A percentile compares a stretch with the other conserved stretches of the same genome.
phyloP scores from a whole-genome alignment of 1,140 invertebrate species.

The Cotesia chilonis region DNA sequence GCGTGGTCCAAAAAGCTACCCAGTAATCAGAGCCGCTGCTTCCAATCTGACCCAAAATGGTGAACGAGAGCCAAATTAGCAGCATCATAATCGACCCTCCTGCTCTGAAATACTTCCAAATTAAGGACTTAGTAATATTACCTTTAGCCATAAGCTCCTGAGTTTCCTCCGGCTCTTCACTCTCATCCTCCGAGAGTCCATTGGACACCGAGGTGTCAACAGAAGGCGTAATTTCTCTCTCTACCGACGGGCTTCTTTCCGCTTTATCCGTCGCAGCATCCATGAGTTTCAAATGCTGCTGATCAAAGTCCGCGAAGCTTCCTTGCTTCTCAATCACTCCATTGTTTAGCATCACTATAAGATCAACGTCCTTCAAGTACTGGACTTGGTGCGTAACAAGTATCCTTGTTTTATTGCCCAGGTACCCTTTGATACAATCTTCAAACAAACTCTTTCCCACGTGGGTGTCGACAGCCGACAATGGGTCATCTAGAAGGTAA shows the following conservation, averaged over 20 bases:
- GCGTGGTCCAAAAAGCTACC: constrained; percentile 68
- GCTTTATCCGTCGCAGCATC: neutral
- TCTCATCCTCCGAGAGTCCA: constrained; percentile 50
- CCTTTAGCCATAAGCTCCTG: constrained; percentile 71
- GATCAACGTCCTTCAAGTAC: constrained; percentile 76
- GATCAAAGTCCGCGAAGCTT: constrained; percentile 29
- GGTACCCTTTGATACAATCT: constrained; percentile 54
- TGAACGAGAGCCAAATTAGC: constrained; percentile 57
- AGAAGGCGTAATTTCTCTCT: neutral
- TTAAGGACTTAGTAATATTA: constrained; percentile 65
- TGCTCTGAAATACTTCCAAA: constrained; percentile 66
- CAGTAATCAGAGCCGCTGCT: constrained; percentile 71
- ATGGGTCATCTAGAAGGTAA: constrained; percentile 69
- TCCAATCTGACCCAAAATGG: constrained; percentile 63
- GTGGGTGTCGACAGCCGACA: constrained; percentile 69
- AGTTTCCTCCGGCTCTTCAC: constrained; percentile 66
- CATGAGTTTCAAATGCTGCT: constrained; percentile 30
- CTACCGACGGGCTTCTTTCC: neutral
- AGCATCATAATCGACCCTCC: constrained; percentile 66
- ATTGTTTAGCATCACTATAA: constrained; percentile 76
- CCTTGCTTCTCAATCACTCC: constrained; percentile 60
- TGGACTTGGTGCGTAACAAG: constrained; percentile 85
- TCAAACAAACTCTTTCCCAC: constrained; percentile 62
- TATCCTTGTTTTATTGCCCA: constrained; percentile 70
- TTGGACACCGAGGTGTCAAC: constrained; percentile 1